Evolutionary conservation across 2,888 invertebrate genomes (phyloP), one percentile per base, ranked within the genome.

Genomic region (Synergus umbraculus): DNA sequence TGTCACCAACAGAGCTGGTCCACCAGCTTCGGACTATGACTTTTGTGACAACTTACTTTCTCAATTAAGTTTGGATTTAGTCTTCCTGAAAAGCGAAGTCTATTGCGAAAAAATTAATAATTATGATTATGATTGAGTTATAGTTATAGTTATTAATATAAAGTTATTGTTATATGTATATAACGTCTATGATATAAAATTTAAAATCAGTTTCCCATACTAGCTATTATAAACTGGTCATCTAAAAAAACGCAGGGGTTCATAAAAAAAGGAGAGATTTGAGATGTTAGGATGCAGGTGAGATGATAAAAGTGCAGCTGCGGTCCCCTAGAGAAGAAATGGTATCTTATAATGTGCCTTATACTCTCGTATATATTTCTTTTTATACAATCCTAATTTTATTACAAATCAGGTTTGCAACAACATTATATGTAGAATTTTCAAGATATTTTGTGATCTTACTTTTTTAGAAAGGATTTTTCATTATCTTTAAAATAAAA

Each of bases 1-100:
- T 69, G 69, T 69, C 69, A 69, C 46, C 29, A 69, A 29, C 69
- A 49, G 44, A 49, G 63, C 29, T 2, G 2, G 63, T 63, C 22
- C 63, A 63, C 22, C 29, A 4, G 13, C 63, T 63, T 63, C 13
- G 13, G 13, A 63, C 29, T 29, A 22, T 22, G 13, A 22, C 63
- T 63, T 63, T 63, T 12, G 13, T 67, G 18, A 43, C 22, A 46
- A 22, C 22, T 67, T 67, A 22, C 22, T 46, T 67, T 18, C 67
- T 22, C 44, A 46, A 67, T 22, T 12, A 4, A n/a, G 46, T 22
- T 67, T 8, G 22, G 2, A 22, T 22, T 22, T 46, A 22, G n/a
- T 43, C 18, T 44, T 66, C 43, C 66, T 41, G 65, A 41, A 10
- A 3, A 18, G 18, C 9, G 2, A 18, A 58, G n/a, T n/a, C n/a